A percentile compares a stretch with the other conserved stretches of the same genome.
Conservation (phyloP, 2,797 vertebrate species). For the Mionectes olivaceus region DNA sequence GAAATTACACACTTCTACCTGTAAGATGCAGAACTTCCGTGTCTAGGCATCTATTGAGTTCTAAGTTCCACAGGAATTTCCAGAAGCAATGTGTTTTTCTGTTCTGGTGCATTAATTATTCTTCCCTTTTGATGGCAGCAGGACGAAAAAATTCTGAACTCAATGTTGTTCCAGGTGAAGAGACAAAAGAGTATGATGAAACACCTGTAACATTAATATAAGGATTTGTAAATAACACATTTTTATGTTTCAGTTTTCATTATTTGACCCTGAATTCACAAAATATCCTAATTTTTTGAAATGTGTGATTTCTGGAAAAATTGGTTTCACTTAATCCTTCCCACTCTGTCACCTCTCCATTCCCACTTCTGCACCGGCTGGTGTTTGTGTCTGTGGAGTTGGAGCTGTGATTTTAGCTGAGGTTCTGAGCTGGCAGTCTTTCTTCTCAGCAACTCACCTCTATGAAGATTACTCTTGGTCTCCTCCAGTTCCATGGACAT, state of each 20-base stretch:
- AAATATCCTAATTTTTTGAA: background rate
- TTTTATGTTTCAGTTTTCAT: background rate
- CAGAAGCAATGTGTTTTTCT: background rate
- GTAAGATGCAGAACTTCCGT: background rate
- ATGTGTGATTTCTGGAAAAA: background rate
- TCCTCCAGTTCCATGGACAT: background rate
- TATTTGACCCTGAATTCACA: background rate
- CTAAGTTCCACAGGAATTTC: background rate
- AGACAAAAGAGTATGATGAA: background rate
- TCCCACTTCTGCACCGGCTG: background rate
- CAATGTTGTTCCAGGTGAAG: background rate
- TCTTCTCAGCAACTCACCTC: background rate
- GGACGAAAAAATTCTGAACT: background rate
- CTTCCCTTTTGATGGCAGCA: background rate
- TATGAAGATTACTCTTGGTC: background rate
- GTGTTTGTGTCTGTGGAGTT: background rate
- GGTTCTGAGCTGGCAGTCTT: background rate
- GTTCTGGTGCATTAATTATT: background rate
- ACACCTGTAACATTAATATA: background rate
- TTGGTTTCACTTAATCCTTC: background rate
- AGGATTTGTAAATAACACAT: background rate
- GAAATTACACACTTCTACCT: accelerated
- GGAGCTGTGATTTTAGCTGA: background rate
- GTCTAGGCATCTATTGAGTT: background rate
- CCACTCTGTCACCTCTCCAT: accelerated